A percentile compares a stretch with the other conserved stretches of the same genome.
These are phyloP conservation scores for Microctonus hyperodae DNA, from an alignment of 2,888 invertebrate species.

Conservation along the genomic window DNA sequence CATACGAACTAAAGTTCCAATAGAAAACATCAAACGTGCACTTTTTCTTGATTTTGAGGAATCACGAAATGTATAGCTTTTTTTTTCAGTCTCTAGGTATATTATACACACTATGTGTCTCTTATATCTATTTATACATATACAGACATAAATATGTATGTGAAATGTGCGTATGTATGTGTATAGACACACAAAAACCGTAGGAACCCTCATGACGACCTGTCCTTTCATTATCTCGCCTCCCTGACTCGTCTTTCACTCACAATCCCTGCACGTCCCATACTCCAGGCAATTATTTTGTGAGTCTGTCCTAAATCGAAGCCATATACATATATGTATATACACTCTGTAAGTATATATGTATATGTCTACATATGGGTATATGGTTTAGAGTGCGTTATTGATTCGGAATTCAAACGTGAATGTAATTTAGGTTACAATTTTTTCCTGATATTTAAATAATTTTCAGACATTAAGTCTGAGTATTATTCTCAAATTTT, in stretches of 20 bases:
- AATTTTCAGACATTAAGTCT: too few species aligned
- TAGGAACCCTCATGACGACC: constrained; percentile 5
- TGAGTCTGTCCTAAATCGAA: neutral
- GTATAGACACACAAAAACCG: neutral
- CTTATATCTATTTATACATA: too few species aligned
- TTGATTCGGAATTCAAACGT: too few species aligned
- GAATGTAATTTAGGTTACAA: too few species aligned
- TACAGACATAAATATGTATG: too few species aligned
- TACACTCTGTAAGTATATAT: too few species aligned
- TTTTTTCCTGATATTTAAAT: too few species aligned
- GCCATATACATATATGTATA: neutral
- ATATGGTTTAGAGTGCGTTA: too few species aligned
- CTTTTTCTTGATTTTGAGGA: constrained; percentile 16
- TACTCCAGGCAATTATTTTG: constrained; percentile 24
- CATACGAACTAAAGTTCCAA: constrained; percentile 1
- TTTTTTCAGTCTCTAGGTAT: neutral
- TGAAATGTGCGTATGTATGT: too few species aligned
- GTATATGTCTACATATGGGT: too few species aligned
- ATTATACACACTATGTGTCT: too few species aligned
- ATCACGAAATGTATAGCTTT: constrained; percentile 4
- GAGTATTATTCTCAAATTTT: too few species aligned
- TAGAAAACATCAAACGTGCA: constrained; percentile 17
- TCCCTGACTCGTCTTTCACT: constrained; percentile 10
- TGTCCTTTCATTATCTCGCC: constrained; percentile 19
- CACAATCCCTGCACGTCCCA: neutral